Percentiles rank a stretch among this genome's conserved stretches.
These are phyloP conservation scores for Rhabdomys dilectus DNA, from an alignment of 2,113 vertebrate species.

Conservation along the genomic window DNA sequence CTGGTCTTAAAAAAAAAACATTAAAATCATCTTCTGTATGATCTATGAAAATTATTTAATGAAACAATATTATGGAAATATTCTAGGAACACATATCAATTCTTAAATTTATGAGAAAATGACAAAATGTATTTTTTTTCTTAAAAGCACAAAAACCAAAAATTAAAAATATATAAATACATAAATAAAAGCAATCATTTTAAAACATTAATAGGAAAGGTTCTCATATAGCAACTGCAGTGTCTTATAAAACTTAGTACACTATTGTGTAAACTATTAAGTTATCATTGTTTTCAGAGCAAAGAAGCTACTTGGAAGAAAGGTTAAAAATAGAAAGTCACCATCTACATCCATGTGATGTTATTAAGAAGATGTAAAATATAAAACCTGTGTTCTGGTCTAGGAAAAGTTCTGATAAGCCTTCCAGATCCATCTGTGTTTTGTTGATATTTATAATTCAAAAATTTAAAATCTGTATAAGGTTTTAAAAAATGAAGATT, in stretches of 20 bases:
- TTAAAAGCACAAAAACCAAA: not conserved
- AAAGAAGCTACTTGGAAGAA: conserved; percentile 21
- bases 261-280: not conserved
- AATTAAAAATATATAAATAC: not conserved
- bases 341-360: not conserved
- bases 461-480: not conserved
- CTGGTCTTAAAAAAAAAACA: not conserved
- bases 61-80: not conserved
- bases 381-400: not conserved
- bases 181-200: not conserved
- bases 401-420: not conserved
- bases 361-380: not conserved
- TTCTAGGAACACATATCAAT: not conserved
- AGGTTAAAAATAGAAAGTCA: conserved; percentile 51
- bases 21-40: not conserved
- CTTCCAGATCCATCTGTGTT: not conserved
- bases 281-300: conserved; percentile 13
- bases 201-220: not conserved
- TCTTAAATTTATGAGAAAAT: not conserved
- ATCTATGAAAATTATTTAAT: conserved; percentile 38
- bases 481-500: not conserved
- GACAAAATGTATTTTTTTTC: not conserved
- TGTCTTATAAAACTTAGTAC: not conserved
- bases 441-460: not conserved
- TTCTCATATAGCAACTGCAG: not conserved